A percentile compares a stretch with the other conserved stretches of the same genome.
These are phyloP conservation scores for Akabosia matsudoensis DNA, from an alignment of 1,140 invertebrate species.

Conservation along the genomic window DNA sequence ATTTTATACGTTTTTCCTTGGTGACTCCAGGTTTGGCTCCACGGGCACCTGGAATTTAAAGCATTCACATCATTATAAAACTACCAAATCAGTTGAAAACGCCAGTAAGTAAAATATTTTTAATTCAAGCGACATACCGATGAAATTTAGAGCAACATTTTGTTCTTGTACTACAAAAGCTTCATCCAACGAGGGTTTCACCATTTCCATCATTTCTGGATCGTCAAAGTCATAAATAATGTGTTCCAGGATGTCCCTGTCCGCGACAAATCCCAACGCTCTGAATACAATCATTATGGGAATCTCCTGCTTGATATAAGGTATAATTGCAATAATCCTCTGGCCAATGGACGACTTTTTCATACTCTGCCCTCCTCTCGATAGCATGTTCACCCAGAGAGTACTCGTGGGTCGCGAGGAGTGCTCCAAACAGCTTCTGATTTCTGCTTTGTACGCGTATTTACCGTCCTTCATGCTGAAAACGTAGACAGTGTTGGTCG, in stretches of 20 bases:
- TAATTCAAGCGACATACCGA: constrained; percentile 53
- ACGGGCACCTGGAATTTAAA: constrained; percentile 66
- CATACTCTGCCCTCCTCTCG: constrained; percentile 87
- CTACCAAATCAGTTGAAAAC: neutral
- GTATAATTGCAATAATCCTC: constrained; percentile 93
- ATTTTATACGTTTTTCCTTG: constrained; percentile 97
- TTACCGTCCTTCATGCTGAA: constrained; percentile 98
- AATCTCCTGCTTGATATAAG: constrained; percentile 98
- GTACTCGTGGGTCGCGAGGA: constrained; percentile 88
- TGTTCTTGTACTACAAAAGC: constrained; percentile 99
- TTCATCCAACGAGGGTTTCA: constrained; percentile 96
- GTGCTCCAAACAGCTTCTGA: constrained; percentile 93
- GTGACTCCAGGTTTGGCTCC: constrained; percentile 96
- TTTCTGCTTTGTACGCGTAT: constrained; percentile 96
- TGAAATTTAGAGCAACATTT: constrained; percentile 96
- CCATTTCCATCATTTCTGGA: constrained; percentile 99
- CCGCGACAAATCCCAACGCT: constrained; percentile 95
- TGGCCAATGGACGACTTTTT: constrained; percentile 98
- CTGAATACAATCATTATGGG: constrained; percentile 98
- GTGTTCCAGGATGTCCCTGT: constrained; percentile 96
- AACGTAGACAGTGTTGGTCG: constrained; percentile 98
- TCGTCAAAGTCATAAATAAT: constrained; percentile 99
- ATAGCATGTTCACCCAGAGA: constrained; percentile 99
- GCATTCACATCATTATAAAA: neutral
- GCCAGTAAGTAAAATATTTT: neutral